Conservation (phyloP, 2,113 vertebrate species). For the Gallinago jamesoni region DNA sequence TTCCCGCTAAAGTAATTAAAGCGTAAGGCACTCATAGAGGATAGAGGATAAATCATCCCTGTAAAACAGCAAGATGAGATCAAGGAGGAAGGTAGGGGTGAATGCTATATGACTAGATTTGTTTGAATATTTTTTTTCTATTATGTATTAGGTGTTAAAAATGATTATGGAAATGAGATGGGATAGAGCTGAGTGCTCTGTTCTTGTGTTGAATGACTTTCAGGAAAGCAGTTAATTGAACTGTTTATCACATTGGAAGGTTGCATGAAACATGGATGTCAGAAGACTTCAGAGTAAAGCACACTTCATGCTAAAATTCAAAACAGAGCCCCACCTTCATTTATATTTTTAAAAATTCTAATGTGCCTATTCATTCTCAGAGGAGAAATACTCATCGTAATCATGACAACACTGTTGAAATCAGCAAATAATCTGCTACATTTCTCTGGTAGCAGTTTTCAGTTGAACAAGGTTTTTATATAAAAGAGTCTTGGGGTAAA, state of each 20-base stretch:
- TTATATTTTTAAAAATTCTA: not conserved
- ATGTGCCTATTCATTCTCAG: not conserved
- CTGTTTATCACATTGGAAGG: conserved; percentile 29
- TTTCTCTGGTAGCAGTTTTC: not conserved
- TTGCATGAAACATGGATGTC: not conserved
- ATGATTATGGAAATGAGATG: conserved; percentile 44
- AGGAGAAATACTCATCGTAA: not conserved
- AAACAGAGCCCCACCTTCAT: not conserved
- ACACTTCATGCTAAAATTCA: not conserved
- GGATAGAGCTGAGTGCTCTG: not conserved
- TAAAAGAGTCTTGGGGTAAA: not conserved
- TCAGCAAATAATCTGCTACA: not conserved
- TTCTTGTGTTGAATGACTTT: conserved; percentile 1
- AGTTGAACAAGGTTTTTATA: not conserved
- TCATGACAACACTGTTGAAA: not conserved
- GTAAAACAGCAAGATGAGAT: not conserved
- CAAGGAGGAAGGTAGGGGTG: not conserved
- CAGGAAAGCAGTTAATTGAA: conserved; percentile 30
- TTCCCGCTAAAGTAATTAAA: conserved; percentile 32
- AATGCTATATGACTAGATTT: not conserved
- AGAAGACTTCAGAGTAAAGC: not conserved
- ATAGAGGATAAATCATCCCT: not conserved
- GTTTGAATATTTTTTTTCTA: not conserved
- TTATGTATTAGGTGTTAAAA: conserved; percentile 10
- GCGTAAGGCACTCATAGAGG: not conserved